phyloP scores from a whole-genome alignment of 2,888 invertebrate species.

The Drosophila incognita region DNA sequence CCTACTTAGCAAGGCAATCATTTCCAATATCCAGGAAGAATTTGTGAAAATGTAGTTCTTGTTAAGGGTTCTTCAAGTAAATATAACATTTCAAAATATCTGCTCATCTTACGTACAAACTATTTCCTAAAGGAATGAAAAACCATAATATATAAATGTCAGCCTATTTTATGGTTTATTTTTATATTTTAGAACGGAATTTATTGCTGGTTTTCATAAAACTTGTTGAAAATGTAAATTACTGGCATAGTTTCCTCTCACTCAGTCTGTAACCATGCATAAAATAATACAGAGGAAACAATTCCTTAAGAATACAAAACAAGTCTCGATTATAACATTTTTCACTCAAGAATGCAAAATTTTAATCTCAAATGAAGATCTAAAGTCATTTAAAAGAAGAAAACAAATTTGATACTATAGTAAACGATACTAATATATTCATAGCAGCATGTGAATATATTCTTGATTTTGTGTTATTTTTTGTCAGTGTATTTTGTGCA shows the following conservation, averaged over 20 bases:
- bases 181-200: background rate
- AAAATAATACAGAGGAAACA: background rate
- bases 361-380: background rate
- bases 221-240: slow-evolving; percentile 1
- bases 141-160: background rate
- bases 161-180: background rate
- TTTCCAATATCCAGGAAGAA: background rate
- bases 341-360: background rate
- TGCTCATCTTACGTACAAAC: background rate
- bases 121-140: background rate
- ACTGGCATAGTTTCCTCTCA: background rate
- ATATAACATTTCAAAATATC: background rate
- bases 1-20: background rate
- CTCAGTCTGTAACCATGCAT: background rate
- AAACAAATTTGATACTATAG: background rate
- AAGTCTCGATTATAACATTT: background rate
- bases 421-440: background rate
- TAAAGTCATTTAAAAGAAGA: background rate
- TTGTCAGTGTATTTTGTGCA: background rate
- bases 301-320: background rate
- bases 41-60: background rate
- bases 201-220: background rate
- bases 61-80: background rate
- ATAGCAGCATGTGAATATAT: background rate
- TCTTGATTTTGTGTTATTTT: background rate